Evolutionary conservation across 2,888 invertebrate genomes (phyloP).

Genomic region (Gari tellinella): DNA sequence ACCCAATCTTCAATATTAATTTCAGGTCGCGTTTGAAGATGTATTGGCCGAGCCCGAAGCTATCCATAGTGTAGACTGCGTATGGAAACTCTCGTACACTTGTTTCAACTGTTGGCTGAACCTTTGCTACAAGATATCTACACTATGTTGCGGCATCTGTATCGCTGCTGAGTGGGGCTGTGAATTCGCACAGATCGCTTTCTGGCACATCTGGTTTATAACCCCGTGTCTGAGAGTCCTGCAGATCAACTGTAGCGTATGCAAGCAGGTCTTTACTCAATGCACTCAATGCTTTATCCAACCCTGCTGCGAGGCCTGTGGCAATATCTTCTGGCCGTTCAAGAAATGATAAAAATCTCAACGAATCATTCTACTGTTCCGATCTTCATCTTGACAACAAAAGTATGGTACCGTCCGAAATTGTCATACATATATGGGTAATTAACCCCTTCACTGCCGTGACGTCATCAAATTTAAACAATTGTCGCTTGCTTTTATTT

Average conservation of each 20-base stretch:
- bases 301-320: slow-evolving; percentile 70
- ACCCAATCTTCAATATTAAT: not conserved
- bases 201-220: slow-evolving; percentile 89
- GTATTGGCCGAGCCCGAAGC: slow-evolving; percentile 72
- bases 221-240: slow-evolving; percentile 88
- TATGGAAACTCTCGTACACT: slow-evolving; percentile 88
- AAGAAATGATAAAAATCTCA: slow-evolving; percentile 38
- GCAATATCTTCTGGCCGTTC: slow-evolving; percentile 65
- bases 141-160: slow-evolving; percentile 87
- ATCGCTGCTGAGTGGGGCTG: slow-evolving; percentile 87
- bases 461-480: no score
- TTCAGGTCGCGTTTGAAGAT: slow-evolving; percentile 72
- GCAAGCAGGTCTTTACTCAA: slow-evolving; percentile 83
- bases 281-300: slow-evolving; percentile 85
- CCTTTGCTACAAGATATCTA: slow-evolving; percentile 89
- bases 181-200: slow-evolving; percentile 86
- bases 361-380: no score
- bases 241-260: slow-evolving; percentile 86
- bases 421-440: no score
- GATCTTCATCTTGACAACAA: no score
- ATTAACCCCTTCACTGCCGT: no score
- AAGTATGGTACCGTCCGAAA: no score
- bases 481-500: no score
- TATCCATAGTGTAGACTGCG: slow-evolving; percentile 86
- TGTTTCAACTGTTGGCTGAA: slow-evolving; percentile 88